Evolutionary conservation across 2,888 invertebrate genomes (phyloP), one percentile per base, ranked within the genome.

Genomic region (Athalia cordata): DNA sequence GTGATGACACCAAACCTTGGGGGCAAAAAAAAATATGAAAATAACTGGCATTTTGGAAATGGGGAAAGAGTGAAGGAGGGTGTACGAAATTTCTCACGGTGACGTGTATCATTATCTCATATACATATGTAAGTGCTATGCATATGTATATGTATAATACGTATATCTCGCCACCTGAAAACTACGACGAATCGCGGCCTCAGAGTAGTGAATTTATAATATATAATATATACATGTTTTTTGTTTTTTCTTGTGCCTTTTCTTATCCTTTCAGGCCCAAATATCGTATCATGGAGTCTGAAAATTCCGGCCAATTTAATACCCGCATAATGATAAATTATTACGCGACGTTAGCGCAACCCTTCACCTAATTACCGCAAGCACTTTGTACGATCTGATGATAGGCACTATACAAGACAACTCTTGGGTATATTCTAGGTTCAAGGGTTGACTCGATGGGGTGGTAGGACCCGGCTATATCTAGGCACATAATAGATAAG

Each of bases 91-190:
- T 79, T 82, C 76, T 52, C 55, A 29, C 43, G 11, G 47, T 72
- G 57, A 72, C 59, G 9, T 59, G 15, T 72, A 13, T 72, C 45
- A 59, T 13, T 11, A 47, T 47, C 45, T 43, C 68, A 55, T 29
- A 52, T 11, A 68, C 55, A 3, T 52, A 52, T 29, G 50, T 43
- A 9, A 49, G 45, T 29, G 5, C 15, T 67, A 67, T 15, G n/a
- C 11, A 67, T 82, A 83, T 81, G 64, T 83, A 81, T 81, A 82
- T 80, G 45, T 47, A n/a, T 68, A 62, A 68, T 82, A 83, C 80
- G 52, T 82, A 83, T 81, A 83, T 80, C 83, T 81, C 79, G 80
- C 81, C 76, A 45, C 79, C 81, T 78, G 80, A 74, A 50, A 29
- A 29, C 29, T 29, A 72, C 13, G 59, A 72, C 59, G 59, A 13